Percentiles rank a stretch among this genome's conserved stretches.
Evolutionary conservation across 1,140 invertebrate species (phyloP).

Genomic region (Achatina immaculata): DNA sequence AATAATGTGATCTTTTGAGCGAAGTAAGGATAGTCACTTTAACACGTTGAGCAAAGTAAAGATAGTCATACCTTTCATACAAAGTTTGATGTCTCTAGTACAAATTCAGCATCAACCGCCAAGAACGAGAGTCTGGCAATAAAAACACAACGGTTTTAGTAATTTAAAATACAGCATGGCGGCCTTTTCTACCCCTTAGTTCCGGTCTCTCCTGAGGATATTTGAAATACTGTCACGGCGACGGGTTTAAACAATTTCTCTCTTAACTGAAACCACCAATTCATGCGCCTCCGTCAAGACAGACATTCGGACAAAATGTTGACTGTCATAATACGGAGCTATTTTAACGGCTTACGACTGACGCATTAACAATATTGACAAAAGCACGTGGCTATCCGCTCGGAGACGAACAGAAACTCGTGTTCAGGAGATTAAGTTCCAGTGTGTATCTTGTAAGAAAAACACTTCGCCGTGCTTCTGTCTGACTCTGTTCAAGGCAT

Average conservation of each 20-base stretch:
- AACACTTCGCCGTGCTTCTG: background rate
- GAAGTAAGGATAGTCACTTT: too few relatives aligned
- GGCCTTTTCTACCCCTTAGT: too few relatives aligned
- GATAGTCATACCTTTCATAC: too few relatives aligned
- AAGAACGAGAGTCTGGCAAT: too few relatives aligned
- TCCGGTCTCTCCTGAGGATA: too few relatives aligned
- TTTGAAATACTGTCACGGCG: too few relatives aligned
- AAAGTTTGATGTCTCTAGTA: too few relatives aligned
- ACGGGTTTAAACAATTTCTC: background rate
- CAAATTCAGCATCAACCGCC: too few relatives aligned
- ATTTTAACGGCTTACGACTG: conserved; percentile 14
- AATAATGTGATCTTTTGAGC: too few relatives aligned
- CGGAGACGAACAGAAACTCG: conserved; percentile 4
- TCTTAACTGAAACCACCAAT: background rate
- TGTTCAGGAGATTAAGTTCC: conserved; percentile 9
- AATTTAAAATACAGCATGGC: too few relatives aligned
- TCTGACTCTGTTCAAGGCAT: background rate
- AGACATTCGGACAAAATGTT: background rate
- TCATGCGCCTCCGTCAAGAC: background rate
- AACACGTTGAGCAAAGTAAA: too few relatives aligned
- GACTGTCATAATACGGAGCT: background rate
- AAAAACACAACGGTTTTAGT: too few relatives aligned
- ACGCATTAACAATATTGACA: conserved; percentile 9
- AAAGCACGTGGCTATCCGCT: background rate
- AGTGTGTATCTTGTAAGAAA: conserved; percentile 9